Percentiles rank a stretch among this genome's conserved stretches.
Conservation (phyloP, 2,888 invertebrate species). For the Metallyticus violacea region DNA sequence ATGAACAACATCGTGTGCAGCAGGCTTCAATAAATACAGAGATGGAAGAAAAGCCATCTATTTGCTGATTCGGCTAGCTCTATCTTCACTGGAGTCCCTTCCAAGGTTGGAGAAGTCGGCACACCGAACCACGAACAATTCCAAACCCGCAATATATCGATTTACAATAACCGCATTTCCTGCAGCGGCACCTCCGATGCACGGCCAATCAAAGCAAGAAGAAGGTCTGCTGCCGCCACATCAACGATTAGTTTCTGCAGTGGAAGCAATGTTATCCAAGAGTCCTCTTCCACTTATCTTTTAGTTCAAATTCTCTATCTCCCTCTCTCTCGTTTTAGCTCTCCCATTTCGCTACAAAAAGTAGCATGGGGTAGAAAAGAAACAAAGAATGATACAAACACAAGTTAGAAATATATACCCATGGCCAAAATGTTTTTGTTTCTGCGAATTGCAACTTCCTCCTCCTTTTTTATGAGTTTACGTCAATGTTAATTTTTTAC, state of each 20-base stretch:
- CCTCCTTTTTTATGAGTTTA: too few species aligned
- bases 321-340: not conserved
- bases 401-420: not conserved
- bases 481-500: too few species aligned
- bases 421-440: not conserved
- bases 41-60: not conserved
- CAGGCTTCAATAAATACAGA: too few species aligned
- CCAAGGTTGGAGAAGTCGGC: not conserved
- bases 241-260: not conserved
- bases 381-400: not conserved
- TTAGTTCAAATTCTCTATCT: not conserved
- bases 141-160: not conserved
- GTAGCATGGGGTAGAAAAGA: not conserved
- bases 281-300: not conserved
- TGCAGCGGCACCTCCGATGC: not conserved
- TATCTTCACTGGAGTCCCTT: not conserved
- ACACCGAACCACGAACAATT: not conserved
- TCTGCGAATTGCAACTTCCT: not conserved
- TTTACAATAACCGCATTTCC: not conserved
- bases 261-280: not conserved
- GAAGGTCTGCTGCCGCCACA: not conserved
- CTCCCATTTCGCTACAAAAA: not conserved
- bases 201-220: not conserved
- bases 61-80: not conserved
- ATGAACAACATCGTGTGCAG: too few species aligned